phyloP scores from a whole-genome alignment of 2,888 invertebrate genomes.

The Euplagia quadripunctaria region DNA sequence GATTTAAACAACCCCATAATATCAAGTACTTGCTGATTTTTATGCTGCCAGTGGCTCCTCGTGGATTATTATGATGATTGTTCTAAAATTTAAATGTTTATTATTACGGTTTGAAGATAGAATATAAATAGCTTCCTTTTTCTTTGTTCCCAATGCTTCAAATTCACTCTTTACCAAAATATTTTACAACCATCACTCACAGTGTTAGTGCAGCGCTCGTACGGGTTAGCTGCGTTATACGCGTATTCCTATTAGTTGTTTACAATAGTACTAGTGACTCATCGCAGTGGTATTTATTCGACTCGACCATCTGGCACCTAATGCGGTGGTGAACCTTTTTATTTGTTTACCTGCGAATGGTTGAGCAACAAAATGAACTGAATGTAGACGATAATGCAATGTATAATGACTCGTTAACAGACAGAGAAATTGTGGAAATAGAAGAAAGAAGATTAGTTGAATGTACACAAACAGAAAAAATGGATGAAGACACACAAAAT shows the following conservation, averaged over 20 bases:
- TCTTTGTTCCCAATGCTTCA: not conserved
- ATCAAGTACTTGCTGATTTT: constrained; percentile 43
- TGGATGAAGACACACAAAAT: no score
- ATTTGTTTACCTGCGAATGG: no score
- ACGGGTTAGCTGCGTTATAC: not conserved
- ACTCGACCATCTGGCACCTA: not conserved
- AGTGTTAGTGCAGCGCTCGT: not conserved
- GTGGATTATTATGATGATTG: not conserved
- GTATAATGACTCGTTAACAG: no score
- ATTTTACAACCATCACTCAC: no score
- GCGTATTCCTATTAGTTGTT: not conserved
- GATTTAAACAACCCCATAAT: constrained; percentile 25
- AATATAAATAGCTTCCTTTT: not conserved
- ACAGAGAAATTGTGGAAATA: no score
- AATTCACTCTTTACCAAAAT: not conserved
- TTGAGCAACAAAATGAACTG: no score
- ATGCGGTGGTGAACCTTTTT: not conserved
- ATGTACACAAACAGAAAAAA: no score
- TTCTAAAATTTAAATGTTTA: not conserved
- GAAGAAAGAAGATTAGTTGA: no score
- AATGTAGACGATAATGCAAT: no score
- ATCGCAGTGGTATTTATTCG: not conserved
- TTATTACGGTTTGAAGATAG: not conserved
- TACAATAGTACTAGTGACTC: not conserved
- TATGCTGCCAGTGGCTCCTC: not conserved